phyloP scores from a whole-genome alignment of 2,113 vertebrate species.

The Gila orcuttii region DNA sequence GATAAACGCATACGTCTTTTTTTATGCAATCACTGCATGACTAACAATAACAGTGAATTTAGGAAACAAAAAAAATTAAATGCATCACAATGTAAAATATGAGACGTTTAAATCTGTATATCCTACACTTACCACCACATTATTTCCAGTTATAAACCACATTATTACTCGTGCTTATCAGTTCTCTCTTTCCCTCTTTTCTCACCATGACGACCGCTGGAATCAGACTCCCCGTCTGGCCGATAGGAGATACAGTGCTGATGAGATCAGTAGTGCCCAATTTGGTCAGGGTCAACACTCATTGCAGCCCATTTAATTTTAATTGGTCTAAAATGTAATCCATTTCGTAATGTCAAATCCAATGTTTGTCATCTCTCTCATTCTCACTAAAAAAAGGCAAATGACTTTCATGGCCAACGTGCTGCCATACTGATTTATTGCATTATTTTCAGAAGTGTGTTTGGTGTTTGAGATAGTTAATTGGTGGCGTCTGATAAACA shows the following conservation, averaged over 20 bases:
- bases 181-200: conserved; percentile 19
- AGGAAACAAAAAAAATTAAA: neutral
- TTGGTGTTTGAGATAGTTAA: conserved; percentile 9
- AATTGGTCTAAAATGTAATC: conserved; percentile 79
- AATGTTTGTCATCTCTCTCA: conserved; percentile 63
- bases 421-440: conserved; percentile 4
- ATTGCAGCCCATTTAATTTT: conserved; percentile 76
- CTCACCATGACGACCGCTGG: conserved; percentile 24
- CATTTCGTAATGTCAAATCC: conserved; percentile 72
- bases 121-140: neutral
- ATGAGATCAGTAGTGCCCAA: conserved; percentile 75
- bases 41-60: neutral
- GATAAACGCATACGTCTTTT: neutral
- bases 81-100: neutral
- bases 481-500: conserved; percentile 27
- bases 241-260: conserved; percentile 51
- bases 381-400: conserved; percentile 43
- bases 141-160: neutral
- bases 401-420: conserved; percentile 7
- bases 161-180: neutral
- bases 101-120: neutral
- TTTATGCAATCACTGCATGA: neutral
- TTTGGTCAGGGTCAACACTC: conserved; percentile 73
- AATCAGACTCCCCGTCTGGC: conserved; percentile 15
- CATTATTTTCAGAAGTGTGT: conserved; percentile 44